Percentiles rank a stretch among this genome's conserved stretches.
Conservation (phyloP, 64 coral and sea anemone genomes). For the Montipora sp. region DNA sequence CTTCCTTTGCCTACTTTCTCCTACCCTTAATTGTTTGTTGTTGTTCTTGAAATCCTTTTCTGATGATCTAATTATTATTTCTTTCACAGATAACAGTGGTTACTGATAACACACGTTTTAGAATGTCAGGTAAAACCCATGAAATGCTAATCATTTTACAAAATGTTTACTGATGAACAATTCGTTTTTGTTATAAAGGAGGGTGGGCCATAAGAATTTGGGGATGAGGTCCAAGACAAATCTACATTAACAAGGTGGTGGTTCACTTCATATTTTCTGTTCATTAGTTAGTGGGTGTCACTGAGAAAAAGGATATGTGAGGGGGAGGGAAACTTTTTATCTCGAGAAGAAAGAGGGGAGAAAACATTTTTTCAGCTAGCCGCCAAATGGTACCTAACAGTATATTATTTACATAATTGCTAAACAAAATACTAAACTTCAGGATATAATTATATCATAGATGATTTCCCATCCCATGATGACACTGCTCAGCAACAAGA, state of each 20-base stretch:
- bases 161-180: neutral
- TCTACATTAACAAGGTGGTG: neutral
- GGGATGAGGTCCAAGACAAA: neutral
- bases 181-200: neutral
- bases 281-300: neutral
- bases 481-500: slow-evolving; percentile 26
- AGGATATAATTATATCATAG: slow-evolving; percentile 31
- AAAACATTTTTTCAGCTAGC: neutral
- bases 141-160: neutral
- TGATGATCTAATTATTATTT: neutral
- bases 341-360: neutral
- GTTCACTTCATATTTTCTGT: neutral
- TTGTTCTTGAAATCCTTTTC: neutral
- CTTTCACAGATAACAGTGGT: neutral
- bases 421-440: slow-evolving; percentile 57
- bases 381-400: slow-evolving; percentile 25
- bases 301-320: neutral
- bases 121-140: neutral
- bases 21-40: neutral
- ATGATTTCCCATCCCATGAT: slow-evolving; percentile 14
- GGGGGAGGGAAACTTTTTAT: neutral
- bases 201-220: neutral
- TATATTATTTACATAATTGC: slow-evolving; percentile 48
- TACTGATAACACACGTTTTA: neutral
- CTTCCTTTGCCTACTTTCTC: neutral